Conservation (phyloP, 2,888 invertebrate genomes). For the Andricus quercusramuli region DNA sequence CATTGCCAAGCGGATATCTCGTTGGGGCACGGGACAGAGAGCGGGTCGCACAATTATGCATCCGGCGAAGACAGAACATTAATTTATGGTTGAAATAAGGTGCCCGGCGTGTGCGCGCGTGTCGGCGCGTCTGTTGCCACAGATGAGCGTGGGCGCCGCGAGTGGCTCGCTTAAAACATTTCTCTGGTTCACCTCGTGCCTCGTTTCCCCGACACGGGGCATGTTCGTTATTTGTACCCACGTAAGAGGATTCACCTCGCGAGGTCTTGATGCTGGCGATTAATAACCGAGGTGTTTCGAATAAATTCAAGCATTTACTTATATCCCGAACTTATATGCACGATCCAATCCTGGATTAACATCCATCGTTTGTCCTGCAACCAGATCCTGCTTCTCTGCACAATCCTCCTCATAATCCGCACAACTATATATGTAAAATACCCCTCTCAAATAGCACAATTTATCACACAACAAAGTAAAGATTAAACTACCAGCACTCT, state of each 20-base stretch:
- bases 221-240: slow-evolving; percentile 77
- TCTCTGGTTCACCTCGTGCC: slow-evolving; percentile 74
- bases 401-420: slow-evolving; percentile 20
- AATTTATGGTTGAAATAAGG: slow-evolving; percentile 76
- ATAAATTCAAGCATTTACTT: slow-evolving; percentile 77
- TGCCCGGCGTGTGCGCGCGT: slow-evolving; percentile 73
- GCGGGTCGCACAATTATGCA: slow-evolving; percentile 72
- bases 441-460: not conserved
- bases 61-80: slow-evolving; percentile 74
- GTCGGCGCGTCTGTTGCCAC: slow-evolving; percentile 74
- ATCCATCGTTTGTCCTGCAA: slow-evolving; percentile 6
- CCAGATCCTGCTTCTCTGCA: slow-evolving; percentile 13
- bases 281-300: slow-evolving; percentile 77
- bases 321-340: slow-evolving; percentile 52
- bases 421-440: slow-evolving; percentile 16
- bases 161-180: slow-evolving; percentile 76
- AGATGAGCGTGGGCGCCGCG: slow-evolving; percentile 72
- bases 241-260: slow-evolving; percentile 63
- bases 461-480: not conserved
- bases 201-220: slow-evolving; percentile 62
- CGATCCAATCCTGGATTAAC: slow-evolving; percentile 32
- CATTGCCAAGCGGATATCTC: slow-evolving; percentile 67
- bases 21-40: slow-evolving; percentile 51
- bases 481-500: not conserved
- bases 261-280: slow-evolving; percentile 68